phyloP scores from a whole-genome alignment of 2,113 vertebrate species.

The Calonectris borealis region DNA sequence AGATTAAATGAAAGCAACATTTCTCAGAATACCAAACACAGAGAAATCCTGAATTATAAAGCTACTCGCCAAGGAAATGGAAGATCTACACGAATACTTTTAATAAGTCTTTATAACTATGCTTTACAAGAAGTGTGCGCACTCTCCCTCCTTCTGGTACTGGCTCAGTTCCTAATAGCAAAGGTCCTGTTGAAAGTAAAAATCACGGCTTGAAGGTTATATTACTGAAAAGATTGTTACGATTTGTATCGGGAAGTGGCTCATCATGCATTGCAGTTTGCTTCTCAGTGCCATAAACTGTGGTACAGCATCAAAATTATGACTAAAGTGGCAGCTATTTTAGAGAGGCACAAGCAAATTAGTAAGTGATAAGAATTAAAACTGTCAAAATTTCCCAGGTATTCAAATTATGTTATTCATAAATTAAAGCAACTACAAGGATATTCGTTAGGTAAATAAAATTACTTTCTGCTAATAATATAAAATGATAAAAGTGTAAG shows the following conservation, averaged over 20 bases:
- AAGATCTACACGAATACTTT: background rate
- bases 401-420: background rate
- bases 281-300: background rate
- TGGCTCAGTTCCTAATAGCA: background rate
- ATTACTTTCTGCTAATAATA: background rate
- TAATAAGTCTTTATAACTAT: background rate
- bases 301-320: background rate
- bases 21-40: background rate
- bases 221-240: background rate
- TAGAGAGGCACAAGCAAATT: slow-evolving; percentile 6
- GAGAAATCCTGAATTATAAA: background rate
- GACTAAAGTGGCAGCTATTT: background rate
- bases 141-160: background rate
- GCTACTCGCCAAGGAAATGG: background rate
- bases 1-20: background rate
- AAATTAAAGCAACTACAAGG: background rate
- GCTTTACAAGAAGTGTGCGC: background rate
- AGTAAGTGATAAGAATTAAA: background rate
- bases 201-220: slow-evolving; percentile 20
- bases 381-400: background rate
- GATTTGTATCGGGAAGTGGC: background rate
- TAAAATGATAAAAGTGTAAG: background rate
- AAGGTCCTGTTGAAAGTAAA: slow-evolving; percentile 23
- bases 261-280: background rate
- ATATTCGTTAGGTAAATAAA: background rate